phyloP scores from a whole-genome alignment of 1,140 invertebrate species.

The Drosophila suzukii region DNA sequence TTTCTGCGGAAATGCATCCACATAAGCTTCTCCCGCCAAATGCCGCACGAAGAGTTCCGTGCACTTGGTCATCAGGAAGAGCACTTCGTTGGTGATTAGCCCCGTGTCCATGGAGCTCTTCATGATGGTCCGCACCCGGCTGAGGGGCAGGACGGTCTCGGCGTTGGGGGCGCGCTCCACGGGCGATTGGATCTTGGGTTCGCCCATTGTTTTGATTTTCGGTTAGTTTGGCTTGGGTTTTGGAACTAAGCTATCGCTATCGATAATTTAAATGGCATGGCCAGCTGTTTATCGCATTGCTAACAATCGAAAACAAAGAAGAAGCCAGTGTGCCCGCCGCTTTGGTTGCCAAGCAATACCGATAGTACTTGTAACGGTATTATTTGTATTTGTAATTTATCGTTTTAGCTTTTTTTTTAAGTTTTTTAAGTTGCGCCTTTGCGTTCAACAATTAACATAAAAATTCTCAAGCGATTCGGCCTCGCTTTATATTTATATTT shows the following conservation, averaged over 20 bases:
- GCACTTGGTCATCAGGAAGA: conserved; percentile 76
- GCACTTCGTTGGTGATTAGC: conserved; percentile 73
- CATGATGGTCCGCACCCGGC: conserved; percentile 78
- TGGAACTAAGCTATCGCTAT: neutral
- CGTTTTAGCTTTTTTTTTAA: no score
- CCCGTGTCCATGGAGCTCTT: conserved; percentile 81
- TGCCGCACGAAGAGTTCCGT: conserved; percentile 78
- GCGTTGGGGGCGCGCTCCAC: conserved; percentile 42
- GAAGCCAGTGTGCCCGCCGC: neutral
- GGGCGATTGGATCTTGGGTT: neutral
- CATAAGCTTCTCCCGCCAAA: conserved; percentile 66
- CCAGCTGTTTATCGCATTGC: neutral
- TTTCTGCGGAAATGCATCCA: conserved; percentile 7
- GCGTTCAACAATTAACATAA: no score
- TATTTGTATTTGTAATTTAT: no score
- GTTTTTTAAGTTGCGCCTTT: no score
- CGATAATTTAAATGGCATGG: neutral
- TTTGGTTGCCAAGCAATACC: neutral
- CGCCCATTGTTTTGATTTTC: conserved; percentile 7
- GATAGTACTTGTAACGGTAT: no score
- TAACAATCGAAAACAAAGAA: neutral
- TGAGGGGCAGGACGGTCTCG: conserved; percentile 68
- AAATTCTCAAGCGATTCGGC: no score
- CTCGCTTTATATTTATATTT: no score
- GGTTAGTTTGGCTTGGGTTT: neutral